A percentile compares a stretch with the other conserved stretches of the same genome.
These are phyloP conservation scores for Scomber colias DNA, from an alignment of 2,113 vertebrate species.

Conservation along the genomic window DNA sequence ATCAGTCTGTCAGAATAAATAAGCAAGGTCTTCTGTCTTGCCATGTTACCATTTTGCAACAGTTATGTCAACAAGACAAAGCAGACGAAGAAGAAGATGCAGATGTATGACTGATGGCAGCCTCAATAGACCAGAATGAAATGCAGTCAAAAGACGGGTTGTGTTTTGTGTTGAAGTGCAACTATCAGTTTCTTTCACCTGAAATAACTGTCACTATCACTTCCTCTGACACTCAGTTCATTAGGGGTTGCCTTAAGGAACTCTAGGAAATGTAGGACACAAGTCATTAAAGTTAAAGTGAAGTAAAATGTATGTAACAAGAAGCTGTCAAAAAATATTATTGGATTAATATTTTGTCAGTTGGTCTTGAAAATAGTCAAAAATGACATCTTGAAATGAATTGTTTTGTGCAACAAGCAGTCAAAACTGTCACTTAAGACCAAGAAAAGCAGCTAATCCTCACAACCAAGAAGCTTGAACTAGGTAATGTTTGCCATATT, in stretches of 20 bases:
- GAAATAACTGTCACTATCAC: not conserved
- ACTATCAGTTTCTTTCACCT: not conserved
- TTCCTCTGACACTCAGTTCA: not conserved
- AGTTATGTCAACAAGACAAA: not conserved
- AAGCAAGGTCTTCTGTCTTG: not conserved
- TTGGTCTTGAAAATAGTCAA: too few species aligned
- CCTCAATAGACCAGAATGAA: not conserved
- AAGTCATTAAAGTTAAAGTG: not conserved
- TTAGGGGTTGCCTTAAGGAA: not conserved
- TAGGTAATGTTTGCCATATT: too few species aligned
- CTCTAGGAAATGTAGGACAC: conserved; percentile 1
- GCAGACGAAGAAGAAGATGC: not conserved
- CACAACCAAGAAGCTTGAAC: too few species aligned
- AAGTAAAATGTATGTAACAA: not conserved
- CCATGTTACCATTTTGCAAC: not conserved
- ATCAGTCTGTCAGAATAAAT: not conserved
- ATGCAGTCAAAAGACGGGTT: not conserved
- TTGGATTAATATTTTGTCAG: too few species aligned
- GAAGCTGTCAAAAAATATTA: not conserved
- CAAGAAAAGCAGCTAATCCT: too few species aligned
- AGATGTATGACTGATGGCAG: not conserved
- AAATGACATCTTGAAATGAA: too few species aligned
- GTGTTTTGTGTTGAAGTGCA: not conserved
- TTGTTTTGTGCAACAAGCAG: too few species aligned
- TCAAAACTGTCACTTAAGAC: too few species aligned